Evolutionary conservation across 1,140 invertebrate genomes (phyloP), one percentile per base, ranked within the genome.

Genomic region (Danaus plexippus): DNA sequence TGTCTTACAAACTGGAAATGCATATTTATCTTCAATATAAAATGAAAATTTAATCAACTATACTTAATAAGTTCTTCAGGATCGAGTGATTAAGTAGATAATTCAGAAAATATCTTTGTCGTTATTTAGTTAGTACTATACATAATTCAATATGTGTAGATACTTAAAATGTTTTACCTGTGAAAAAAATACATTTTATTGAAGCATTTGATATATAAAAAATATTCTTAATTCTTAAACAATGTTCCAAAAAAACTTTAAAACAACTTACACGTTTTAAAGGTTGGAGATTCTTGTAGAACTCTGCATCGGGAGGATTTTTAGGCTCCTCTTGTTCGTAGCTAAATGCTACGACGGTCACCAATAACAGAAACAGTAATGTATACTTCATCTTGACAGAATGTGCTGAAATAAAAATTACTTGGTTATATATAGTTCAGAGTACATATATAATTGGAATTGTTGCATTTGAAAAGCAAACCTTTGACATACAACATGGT

Each of bases 401-500:
- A 60, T n/a, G 47, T 63, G 47, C 47, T 67, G 45, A 42, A 67
- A 32, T 32, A 32, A 32, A 32, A 32, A 66, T 67, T 60, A 40
- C 42, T 6, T 32, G 22, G 22, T 32, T 32, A 32, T 32, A 32
- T 32, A 54, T 59, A 51, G 51, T 45, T 18, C 51, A 9, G 11
- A 50, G 12, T 57, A 42, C 51, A 50, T 67, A 61, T 75, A 70
- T 81, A 78, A 79, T 79, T 50, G 46, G 32, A 47, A n/a, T 18
- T 46, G 58, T 76, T 64, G 72, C 71, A 72, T 77, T 54, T 43
- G 59, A 61, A 69, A 71, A 59, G 71, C 67, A 70, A 77, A 70
- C 61, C 60, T 73, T 69, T 72, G 63, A 73, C 65, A 77, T 73
- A 80, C 72, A 80, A 80, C 81, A 68, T 58, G 69, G 57, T 56